These are phyloP conservation scores for Trichomalopsis sarcophagae DNA, from an alignment of 1,140 invertebrate genomes.

Conservation along the genomic window DNA sequence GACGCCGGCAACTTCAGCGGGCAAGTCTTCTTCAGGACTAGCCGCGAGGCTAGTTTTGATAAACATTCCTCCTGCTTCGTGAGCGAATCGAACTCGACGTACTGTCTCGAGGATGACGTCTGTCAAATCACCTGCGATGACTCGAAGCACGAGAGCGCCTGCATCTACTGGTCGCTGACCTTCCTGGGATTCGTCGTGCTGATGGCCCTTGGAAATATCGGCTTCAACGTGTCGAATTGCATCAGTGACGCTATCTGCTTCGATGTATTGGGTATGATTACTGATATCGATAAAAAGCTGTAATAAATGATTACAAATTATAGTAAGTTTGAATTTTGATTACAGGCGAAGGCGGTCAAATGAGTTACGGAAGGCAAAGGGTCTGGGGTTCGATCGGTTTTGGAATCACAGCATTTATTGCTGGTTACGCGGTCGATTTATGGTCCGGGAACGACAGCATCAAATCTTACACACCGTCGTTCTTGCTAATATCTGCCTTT, in stretches of 20 bases:
- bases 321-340: not conserved
- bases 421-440: slow-evolving; percentile 80
- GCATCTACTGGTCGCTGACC: slow-evolving; percentile 75
- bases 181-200: slow-evolving; percentile 85
- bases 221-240: slow-evolving; percentile 85
- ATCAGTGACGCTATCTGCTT: slow-evolving; percentile 89
- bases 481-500: slow-evolving; percentile 79
- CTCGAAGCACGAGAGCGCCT: slow-evolving; percentile 55
- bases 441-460: slow-evolving; percentile 73
- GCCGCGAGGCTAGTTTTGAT: slow-evolving; percentile 55
- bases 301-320: not conserved
- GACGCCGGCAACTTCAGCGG: slow-evolving; percentile 53
- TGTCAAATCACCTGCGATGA: slow-evolving; percentile 59
- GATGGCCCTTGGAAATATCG: slow-evolving; percentile 83
- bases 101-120: not conserved
- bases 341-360: slow-evolving; percentile 77
- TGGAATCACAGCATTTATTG: slow-evolving; percentile 80
- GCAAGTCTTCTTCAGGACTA: slow-evolving; percentile 52
- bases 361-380: slow-evolving; percentile 84
- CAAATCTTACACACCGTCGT: slow-evolving; percentile 83
- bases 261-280: slow-evolving; percentile 81
- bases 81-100: slow-evolving; percentile 6
- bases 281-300: not conserved
- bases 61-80: slow-evolving; percentile 58
- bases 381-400: slow-evolving; percentile 88